A percentile compares a stretch with the other conserved stretches of the same genome.
Evolutionary conservation across 53 echinoderm and acorn worm species (phyloP).

Genomic region (Astropecten irregularis): DNA sequence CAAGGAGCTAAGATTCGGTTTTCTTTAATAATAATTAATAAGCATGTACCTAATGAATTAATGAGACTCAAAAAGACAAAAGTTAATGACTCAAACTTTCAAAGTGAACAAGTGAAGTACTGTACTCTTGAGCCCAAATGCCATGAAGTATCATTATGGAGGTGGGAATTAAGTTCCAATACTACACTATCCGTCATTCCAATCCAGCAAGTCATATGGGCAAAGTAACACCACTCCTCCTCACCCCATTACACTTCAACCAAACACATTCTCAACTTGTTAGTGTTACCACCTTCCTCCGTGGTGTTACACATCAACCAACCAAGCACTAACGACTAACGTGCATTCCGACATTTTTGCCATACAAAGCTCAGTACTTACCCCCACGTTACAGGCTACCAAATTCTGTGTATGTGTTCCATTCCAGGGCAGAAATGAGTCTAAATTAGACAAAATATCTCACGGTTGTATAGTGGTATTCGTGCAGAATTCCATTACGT

Average conservation of each 20-base stretch:
- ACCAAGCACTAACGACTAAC: not conserved
- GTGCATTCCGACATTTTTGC: not conserved
- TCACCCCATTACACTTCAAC: not conserved
- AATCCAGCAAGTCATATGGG: not conserved
- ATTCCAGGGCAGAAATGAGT: constrained; percentile 15
- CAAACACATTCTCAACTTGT: not conserved
- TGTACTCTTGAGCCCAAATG: too few species aligned
- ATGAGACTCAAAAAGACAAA: too few species aligned
- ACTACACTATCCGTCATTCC: not conserved
- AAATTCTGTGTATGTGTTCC: constrained; percentile 42
- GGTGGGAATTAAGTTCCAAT: too few species aligned
- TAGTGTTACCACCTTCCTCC: too few species aligned
- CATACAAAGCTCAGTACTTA: not conserved
- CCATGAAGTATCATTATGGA: too few species aligned
- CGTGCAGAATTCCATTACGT: not conserved
- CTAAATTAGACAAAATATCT: not conserved
- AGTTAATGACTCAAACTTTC: too few species aligned
- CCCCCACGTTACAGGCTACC: not conserved
- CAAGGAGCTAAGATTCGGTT: too few species aligned
- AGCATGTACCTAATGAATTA: too few species aligned
- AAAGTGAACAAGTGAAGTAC: too few species aligned
- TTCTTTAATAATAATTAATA: too few species aligned
- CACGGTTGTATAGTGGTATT: not conserved
- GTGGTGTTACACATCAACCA: too few species aligned
- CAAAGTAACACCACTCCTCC: not conserved